Evolutionary conservation across 1,140 invertebrate species (phyloP).

Genomic region (Pissodes strobi): DNA sequence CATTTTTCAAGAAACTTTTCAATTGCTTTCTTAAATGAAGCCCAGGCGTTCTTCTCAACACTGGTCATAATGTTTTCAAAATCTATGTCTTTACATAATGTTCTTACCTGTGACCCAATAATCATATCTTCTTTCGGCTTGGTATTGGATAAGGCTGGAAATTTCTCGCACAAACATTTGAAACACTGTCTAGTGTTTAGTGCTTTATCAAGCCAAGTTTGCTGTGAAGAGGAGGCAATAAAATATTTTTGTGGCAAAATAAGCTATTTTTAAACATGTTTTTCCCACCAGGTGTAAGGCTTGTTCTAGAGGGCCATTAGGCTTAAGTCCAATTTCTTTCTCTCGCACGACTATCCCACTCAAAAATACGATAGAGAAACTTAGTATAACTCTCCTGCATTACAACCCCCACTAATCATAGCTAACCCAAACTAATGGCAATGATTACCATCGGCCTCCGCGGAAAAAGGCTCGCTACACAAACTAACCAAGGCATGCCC

Average conservation of each 20-base stretch:
- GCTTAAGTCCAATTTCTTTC: no score
- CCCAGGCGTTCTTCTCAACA: background rate
- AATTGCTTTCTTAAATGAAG: constrained; percentile 1
- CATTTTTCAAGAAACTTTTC: background rate
- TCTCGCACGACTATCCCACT: background rate
- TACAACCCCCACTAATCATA: no score
- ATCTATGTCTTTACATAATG: constrained; percentile 4
- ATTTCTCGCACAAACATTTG: constrained; percentile 13
- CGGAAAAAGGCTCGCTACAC: no score
- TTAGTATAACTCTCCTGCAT: background rate
- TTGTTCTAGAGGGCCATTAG: no score
- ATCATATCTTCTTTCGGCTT: constrained; percentile 6
- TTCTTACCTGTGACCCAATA: constrained; percentile 6
- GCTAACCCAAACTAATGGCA: no score
- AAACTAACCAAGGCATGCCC: no score
- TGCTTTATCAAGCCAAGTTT: background rate
- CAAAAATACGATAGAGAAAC: background rate
- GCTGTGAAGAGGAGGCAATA: constrained; percentile 10
- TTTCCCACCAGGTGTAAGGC: no score
- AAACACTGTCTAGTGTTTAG: background rate
- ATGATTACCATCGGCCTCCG: no score
- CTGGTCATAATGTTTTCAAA: no score
- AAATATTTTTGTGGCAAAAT: constrained; percentile 11
- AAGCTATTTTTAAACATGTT: background rate
- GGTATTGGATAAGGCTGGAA: constrained; percentile 2